Evolutionary conservation across 2,797 vertebrate species (phyloP).

Genomic region (Paramormyrops hopkinsi): DNA sequence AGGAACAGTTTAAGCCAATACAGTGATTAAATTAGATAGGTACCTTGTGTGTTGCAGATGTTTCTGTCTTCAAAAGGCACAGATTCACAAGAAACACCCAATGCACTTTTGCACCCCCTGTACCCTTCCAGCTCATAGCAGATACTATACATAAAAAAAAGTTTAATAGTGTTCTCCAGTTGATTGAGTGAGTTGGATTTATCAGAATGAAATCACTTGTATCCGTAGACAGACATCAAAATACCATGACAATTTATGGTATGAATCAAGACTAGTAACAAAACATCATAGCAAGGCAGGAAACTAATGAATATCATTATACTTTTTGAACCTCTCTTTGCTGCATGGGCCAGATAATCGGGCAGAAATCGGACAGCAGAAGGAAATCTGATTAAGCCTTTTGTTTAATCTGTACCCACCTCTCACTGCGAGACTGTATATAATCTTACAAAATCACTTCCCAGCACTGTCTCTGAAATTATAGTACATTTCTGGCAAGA

Average conservation of each 20-base stretch:
- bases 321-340: background rate
- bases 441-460: background rate
- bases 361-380: background rate
- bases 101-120: background rate
- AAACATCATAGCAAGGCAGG: background rate
- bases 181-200: background rate
- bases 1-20: background rate
- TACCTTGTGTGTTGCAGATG: background rate
- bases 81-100: background rate
- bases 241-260: background rate
- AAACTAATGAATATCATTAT: background rate
- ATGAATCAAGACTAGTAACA: background rate
- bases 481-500: background rate
- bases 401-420: background rate
- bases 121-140: background rate
- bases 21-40: background rate
- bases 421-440: background rate
- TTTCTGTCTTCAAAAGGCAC: background rate
- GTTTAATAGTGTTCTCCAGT: background rate
- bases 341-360: background rate
- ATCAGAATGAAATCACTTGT: background rate
- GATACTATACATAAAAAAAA: background rate
- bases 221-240: background rate
- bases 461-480: background rate
- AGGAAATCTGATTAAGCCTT: background rate